Percentiles rank a stretch among this genome's conserved stretches.
Conservation (phyloP, 2,797 vertebrate species). For the Leucoraja ocellata region DNA sequence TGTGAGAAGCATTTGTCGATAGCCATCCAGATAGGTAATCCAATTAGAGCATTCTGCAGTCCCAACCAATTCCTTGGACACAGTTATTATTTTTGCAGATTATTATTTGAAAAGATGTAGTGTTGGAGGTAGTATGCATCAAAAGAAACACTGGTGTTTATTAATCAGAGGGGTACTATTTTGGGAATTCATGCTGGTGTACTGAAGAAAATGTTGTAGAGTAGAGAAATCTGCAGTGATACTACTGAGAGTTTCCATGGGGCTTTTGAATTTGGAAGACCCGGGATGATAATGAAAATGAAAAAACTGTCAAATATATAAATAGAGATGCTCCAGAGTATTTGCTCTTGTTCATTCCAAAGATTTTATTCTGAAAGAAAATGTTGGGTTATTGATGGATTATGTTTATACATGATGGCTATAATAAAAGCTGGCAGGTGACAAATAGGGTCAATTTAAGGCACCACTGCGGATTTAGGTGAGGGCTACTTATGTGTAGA, state of each 20-base stretch:
- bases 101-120: background rate
- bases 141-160: background rate
- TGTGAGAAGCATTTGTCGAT: background rate
- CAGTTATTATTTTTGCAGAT: conserved; percentile 14
- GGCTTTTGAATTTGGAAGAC: background rate
- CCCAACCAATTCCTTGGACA: background rate
- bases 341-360: background rate
- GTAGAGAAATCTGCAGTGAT: background rate
- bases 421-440: too few species aligned
- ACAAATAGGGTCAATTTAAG: background rate
- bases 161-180: background rate
- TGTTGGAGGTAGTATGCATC: too few species aligned
- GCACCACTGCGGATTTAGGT: background rate
- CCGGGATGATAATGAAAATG: background rate
- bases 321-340: background rate
- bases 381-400: background rate
- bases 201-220: background rate
- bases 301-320: background rate
- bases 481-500: background rate
- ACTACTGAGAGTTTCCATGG: background rate
- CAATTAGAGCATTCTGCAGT: background rate
- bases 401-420: background rate
- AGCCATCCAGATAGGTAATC: background rate
- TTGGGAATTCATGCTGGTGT: background rate
- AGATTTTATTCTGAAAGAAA: background rate